phyloP scores from a whole-genome alignment of 2,113 vertebrate species.

The rat (Rattus norvegicus) region GRCr8 NC_086025.1:39102501-39103000 shows the following conservation, averaged over 20 bases:
- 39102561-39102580: no score
- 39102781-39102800: constrained; percentile 28
- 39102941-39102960: constrained; percentile 50
- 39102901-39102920: not conserved
- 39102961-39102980: constrained; percentile 74
- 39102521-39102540: not conserved
- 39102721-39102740: not conserved
- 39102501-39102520: not conserved
- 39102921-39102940: constrained; percentile 42
- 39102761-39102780: not conserved
- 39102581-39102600: no score
- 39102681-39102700: not conserved
- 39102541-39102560: not conserved
- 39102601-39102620: no score
- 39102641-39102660: not conserved
- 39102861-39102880: constrained; percentile 64
- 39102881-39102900: constrained; percentile 41
- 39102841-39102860: constrained; percentile 55
- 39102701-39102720: not conserved
- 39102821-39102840: constrained; percentile 51
- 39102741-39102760: not conserved
- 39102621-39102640: not conserved
- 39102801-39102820: constrained; percentile 54
- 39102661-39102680: not conserved
- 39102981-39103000: constrained; percentile 71